These are phyloP conservation scores for Gnathonemus echidnorhynchus DNA, from an alignment of 2,113 vertebrate genomes.

Conservation along the genomic window DNA sequence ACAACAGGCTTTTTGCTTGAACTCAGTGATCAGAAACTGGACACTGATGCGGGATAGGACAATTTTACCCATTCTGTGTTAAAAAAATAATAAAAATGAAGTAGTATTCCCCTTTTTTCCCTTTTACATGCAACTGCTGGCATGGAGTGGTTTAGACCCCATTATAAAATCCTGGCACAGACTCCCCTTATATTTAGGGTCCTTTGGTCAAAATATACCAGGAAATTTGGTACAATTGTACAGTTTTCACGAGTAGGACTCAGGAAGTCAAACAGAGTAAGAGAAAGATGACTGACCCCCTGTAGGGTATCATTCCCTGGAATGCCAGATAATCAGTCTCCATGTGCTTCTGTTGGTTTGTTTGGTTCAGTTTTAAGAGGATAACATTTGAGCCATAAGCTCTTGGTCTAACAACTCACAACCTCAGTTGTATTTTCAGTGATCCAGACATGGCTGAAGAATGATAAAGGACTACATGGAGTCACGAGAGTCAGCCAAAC, in stretches of 20 bases:
- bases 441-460: neutral
- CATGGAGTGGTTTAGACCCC: neutral
- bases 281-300: neutral
- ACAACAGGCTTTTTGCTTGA: neutral
- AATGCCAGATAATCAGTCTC: neutral
- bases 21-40: neutral
- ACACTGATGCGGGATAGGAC: neutral
- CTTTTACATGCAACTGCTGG: neutral
- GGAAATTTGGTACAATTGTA: neutral
- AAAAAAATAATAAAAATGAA: neutral
- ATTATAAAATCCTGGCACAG: neutral
- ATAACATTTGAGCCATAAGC: neutral
- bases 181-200: neutral
- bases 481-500: neutral
- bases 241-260: neutral
- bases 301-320: neutral
- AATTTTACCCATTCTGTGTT: neutral
- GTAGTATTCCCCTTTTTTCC: neutral
- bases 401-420: neutral
- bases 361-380: neutral
- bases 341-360: neutral
- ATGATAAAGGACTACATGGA: neutral
- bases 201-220: neutral
- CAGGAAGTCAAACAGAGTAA: neutral
- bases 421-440: neutral